These are phyloP conservation scores for Lepus americanus DNA, from an alignment of 2,113 vertebrate genomes.

Conservation along the genomic window DNA sequence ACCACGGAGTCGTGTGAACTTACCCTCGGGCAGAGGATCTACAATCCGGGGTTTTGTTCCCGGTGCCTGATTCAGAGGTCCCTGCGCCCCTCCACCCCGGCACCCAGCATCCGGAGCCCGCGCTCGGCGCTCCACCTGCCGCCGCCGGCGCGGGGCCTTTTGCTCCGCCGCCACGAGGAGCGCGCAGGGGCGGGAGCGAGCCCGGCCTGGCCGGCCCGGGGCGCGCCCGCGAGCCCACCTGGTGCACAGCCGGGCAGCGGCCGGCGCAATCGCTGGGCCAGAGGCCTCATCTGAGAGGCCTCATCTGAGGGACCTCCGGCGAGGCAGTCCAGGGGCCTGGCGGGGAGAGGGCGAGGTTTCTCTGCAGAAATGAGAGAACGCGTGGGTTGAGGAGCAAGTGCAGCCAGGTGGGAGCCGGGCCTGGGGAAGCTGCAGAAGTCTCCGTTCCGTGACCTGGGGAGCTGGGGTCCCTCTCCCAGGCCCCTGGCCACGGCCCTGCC, in stretches of 20 bases:
- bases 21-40: rapidly evolving
- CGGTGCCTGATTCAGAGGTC: no score
- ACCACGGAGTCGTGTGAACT: no score
- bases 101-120: neutral
- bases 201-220: neutral
- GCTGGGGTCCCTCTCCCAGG: neutral
- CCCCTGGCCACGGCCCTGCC: neutral
- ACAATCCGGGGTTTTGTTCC: no score
- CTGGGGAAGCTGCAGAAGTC: neutral
- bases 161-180: neutral
- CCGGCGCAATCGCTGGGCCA: neutral
- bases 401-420: neutral
- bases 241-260: neutral
- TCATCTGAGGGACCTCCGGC: neutral
- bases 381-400: neutral
- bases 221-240: neutral
- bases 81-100: no score
- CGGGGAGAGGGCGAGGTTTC: neutral
- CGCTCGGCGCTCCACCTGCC: neutral
- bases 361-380: neutral
- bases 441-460: neutral
- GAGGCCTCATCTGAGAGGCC: no score
- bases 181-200: neutral
- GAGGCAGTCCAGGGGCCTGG: no score
- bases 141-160: neutral